Evolutionary conservation across 2,888 invertebrate species (phyloP).

Genomic region (Nebria salina): DNA sequence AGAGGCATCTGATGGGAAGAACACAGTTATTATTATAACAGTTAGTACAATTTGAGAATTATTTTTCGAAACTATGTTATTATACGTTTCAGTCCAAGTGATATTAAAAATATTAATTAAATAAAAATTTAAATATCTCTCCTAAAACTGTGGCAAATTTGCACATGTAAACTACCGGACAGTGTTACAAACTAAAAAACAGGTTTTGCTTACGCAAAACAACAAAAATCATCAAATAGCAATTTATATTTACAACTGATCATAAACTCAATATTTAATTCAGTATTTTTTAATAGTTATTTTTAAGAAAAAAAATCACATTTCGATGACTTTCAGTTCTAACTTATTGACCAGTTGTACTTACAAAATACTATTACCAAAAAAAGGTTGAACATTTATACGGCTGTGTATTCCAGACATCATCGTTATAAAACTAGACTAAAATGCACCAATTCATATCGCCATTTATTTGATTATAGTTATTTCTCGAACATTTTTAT

Average conservation of each 20-base stretch:
- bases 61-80: conserved; percentile 39
- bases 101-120: conserved; percentile 37
- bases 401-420: conserved; percentile 36
- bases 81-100: conserved; percentile 36
- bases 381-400: conserved; percentile 29
- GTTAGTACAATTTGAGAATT: conserved; percentile 41
- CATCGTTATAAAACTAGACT: conserved; percentile 21
- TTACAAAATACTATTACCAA: background rate
- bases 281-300: background rate
- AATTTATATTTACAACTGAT: background rate
- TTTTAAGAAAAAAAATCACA: background rate
- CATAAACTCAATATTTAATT: background rate
- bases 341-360: background rate
- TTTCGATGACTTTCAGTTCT: background rate
- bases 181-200: conserved; percentile 17
- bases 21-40: conserved; percentile 9
- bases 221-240: background rate
- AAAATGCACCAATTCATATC: conserved; percentile 14
- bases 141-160: conserved; percentile 42
- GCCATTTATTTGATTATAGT: conserved; percentile 16
- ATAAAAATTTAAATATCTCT: conserved; percentile 33
- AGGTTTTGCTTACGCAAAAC: background rate
- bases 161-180: conserved; percentile 38
- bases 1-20: background rate
- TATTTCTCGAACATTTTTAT: background rate